Evolutionary conservation across 2,888 invertebrate genomes (phyloP), one percentile per base, ranked within the genome.

Genomic region (Philereme transversata): DNA sequence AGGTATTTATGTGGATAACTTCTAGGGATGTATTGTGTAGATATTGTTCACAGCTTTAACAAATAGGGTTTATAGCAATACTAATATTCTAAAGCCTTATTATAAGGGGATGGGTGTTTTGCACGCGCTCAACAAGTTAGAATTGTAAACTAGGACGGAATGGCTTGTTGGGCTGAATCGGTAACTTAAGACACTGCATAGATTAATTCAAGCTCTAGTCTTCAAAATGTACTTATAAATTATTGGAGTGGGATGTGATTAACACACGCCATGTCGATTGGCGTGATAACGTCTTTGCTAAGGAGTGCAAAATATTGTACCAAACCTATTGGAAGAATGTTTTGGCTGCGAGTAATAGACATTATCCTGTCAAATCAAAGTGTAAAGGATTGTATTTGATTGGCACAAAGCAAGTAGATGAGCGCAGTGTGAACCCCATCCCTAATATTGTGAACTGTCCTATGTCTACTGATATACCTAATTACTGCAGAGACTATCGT

Each of bases 21-120:
- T 71, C 59, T 67, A 67, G 60, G 62, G 69, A 68, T 68, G 60
- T 65, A 71, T 71, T 69, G 60, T 62, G 69, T 75, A 73, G 66
- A 73, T 76, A 75, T 76, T 71, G 75, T 77, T 77, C 76, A 73
- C 79, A 77, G 79, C 76, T 79, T 81, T 78, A 81, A 78, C 73
- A 70, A 72, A 72, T 75, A 72, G 71, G 77, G 76, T 77, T 74
- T 63, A 44, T 78, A 80, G 81, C 78, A 78, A 77, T 81, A 81
- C 74, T 70, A 69, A 70, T 69, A 75, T 78, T 76, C 71, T 75
- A 74, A 78, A 78, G 77, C 75, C 77, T 77, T 75, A 74, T 68
- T 68, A 59, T 58, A 62, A 55, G 68, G 70, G 71, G 65, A 59
- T 63, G 46, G 66, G 58, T 62, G 57, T 51, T 59, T 63, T 11